Evolutionary conservation across 2,113 vertebrate species (phyloP).

Genomic region (Amblyopsis rosae): DNA sequence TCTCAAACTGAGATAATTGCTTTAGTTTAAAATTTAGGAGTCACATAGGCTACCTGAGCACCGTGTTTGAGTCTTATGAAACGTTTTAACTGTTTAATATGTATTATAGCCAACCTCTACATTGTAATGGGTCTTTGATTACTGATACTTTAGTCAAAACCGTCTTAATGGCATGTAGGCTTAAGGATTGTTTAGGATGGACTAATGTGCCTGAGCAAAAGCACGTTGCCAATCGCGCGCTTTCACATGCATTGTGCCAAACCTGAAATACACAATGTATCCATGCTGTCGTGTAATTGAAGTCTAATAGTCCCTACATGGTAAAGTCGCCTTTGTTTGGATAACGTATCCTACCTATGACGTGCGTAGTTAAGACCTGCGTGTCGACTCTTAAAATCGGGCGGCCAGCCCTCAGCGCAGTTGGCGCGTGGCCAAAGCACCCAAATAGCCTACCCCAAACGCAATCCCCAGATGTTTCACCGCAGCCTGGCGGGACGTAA

Average conservation of each 20-base stretch:
- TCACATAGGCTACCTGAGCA: too few species aligned
- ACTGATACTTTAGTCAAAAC: too few species aligned
- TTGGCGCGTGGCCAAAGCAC: slow-evolving; percentile 46
- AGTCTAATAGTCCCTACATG: slow-evolving; percentile 36
- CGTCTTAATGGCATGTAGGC: too few species aligned
- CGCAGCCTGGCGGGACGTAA: neutral
- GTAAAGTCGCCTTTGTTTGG: slow-evolving; percentile 45
- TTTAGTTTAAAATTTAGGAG: too few species aligned
- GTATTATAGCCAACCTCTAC: too few species aligned
- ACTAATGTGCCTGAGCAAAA: slow-evolving; percentile 4
- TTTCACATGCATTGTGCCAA: slow-evolving; percentile 42
- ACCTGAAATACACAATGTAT: slow-evolving; percentile 18
- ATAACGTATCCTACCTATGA: slow-evolving; percentile 23
- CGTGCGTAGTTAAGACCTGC: slow-evolving; percentile 25
- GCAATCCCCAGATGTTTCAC: slow-evolving; percentile 62
- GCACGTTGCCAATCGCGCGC: slow-evolving; percentile 41
- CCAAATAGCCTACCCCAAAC: slow-evolving; percentile 38
- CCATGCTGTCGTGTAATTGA: slow-evolving; percentile 15
- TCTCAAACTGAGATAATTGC: too few species aligned
- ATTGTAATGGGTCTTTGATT: too few species aligned
- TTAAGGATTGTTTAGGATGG: too few species aligned
- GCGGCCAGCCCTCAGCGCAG: slow-evolving; percentile 1
- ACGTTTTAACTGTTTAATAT: too few species aligned
- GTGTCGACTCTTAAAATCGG: slow-evolving; percentile 27
- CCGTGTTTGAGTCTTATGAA: too few species aligned